Conservation (phyloP, 1,140 invertebrate genomes). For the Thaumatotibia leucotreta region DNA sequence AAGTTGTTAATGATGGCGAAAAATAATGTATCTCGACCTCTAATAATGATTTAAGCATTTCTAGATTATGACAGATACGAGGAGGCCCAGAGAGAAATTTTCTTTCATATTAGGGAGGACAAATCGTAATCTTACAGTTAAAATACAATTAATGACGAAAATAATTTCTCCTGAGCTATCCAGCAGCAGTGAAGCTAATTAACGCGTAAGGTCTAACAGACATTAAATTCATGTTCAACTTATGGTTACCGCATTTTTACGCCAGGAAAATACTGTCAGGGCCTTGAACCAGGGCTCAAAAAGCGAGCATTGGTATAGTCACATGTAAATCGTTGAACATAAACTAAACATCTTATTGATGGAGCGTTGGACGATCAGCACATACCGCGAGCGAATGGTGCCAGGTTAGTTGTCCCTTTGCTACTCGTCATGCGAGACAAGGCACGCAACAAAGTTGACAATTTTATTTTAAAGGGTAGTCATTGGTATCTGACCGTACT, state of each 20-base stretch:
- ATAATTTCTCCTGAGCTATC: too few relatives aligned
- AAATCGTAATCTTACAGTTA: too few relatives aligned
- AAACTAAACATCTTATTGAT: neutral
- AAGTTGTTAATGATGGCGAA: neutral
- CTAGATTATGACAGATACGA: neutral
- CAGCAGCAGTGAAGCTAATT: neutral
- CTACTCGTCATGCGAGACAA: neutral
- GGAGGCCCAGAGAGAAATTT: too few relatives aligned
- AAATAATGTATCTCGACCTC: neutral
- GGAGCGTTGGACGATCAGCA: slow-evolving; percentile 25
- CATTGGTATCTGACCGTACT: neutral
- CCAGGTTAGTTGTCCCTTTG: slow-evolving; percentile 2
- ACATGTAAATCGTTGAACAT: neutral
- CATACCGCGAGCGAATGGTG: slow-evolving; percentile 33
- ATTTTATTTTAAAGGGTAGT: neutral
- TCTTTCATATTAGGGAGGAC: too few relatives aligned
- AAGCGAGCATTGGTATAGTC: neutral
- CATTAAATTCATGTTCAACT: neutral
- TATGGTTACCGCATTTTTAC: too few relatives aligned
- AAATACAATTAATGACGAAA: too few relatives aligned
- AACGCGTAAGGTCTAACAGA: neutral
- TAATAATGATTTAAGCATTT: neutral
- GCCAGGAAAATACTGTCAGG: too few relatives aligned
- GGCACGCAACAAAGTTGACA: neutral
- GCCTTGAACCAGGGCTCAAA: neutral